phyloP scores from a whole-genome alignment of 2,113 vertebrate genomes.

The Manacus vitellinus region DNA sequence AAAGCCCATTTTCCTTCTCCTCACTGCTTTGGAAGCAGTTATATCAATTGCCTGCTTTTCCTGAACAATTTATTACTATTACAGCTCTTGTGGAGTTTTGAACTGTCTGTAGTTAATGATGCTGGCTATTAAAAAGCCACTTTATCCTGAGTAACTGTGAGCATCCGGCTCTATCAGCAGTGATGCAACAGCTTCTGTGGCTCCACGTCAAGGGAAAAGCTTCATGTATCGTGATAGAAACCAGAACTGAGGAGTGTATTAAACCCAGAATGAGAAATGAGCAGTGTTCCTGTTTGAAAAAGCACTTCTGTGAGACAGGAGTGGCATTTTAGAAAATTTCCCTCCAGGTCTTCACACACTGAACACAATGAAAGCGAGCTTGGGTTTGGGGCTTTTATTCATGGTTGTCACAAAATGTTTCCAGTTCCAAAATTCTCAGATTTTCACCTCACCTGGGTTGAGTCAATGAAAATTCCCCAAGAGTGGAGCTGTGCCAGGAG shows the following conservation, averaged over 20 bases:
- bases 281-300: background rate
- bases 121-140: conserved; percentile 32
- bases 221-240: background rate
- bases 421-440: background rate
- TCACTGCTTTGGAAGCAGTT: conserved; percentile 25
- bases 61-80: conserved; percentile 50
- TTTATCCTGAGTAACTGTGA: conserved; percentile 27
- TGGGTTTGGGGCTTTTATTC: background rate
- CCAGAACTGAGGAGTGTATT: background rate
- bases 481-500: background rate
- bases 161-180: conserved; percentile 13
- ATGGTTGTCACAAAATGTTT: background rate
- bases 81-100: conserved; percentile 8
- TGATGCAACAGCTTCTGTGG: background rate
- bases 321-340: background rate
- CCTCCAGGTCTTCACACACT: background rate
- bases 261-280: background rate
- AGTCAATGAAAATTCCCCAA: fast-evolving
- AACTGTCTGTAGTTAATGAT: conserved; percentile 45
- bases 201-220: background rate
- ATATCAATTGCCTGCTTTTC: conserved; percentile 44
- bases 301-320: background rate
- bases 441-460: background rate
- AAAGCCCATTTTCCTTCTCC: conserved; percentile 26
- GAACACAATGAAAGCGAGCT: fast-evolving